A percentile compares a stretch with the other conserved stretches of the same genome.
phyloP scores from a whole-genome alignment of 1,140 invertebrate genomes.

The Hestina assimilis region DNA sequence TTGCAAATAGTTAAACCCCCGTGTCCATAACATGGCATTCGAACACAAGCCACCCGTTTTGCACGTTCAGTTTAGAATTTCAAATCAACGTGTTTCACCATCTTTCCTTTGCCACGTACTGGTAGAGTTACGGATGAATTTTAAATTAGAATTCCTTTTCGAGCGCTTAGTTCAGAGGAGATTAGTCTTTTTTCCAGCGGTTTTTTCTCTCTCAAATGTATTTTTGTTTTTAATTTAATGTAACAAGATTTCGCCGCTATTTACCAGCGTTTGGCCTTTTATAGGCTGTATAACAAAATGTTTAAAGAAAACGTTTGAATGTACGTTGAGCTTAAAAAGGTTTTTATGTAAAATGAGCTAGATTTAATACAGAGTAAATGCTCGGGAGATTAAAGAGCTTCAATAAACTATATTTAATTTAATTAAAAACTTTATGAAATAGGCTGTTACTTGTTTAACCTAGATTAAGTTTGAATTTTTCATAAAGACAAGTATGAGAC shows the following conservation, averaged over 20 bases:
- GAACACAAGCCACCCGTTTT: conserved; percentile 46
- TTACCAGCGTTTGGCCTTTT: conserved; percentile 20
- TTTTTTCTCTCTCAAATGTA: conserved; percentile 26
- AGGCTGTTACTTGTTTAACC: no score
- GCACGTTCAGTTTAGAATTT: conserved; percentile 58
- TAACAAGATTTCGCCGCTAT: conserved; percentile 24
- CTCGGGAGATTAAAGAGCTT: conserved; percentile 7
- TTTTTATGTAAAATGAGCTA: conserved; percentile 25
- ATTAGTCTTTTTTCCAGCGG: conserved; percentile 27
- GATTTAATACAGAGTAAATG: conserved; percentile 15
- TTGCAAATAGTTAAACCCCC: conserved; percentile 28
- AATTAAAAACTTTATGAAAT: conserved; percentile 4
- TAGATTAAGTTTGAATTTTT: no score
- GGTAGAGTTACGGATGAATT: conserved; percentile 54
- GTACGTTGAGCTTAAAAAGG: conserved; percentile 15
- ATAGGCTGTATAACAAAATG: conserved; percentile 21
- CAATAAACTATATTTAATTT: conserved; percentile 5
- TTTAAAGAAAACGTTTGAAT: conserved; percentile 23
- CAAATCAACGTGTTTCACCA: conserved; percentile 61
- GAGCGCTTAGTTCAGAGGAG: conserved; percentile 33
- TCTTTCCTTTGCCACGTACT: conserved; percentile 52
- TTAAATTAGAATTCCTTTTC: conserved; percentile 59
- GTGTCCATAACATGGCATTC: conserved; percentile 44
- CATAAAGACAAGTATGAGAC: no score
- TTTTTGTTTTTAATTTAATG: conserved; percentile 36